phyloP scores from a whole-genome alignment of 2,797 vertebrate genomes.

The Anguilla anguilla region DNA sequence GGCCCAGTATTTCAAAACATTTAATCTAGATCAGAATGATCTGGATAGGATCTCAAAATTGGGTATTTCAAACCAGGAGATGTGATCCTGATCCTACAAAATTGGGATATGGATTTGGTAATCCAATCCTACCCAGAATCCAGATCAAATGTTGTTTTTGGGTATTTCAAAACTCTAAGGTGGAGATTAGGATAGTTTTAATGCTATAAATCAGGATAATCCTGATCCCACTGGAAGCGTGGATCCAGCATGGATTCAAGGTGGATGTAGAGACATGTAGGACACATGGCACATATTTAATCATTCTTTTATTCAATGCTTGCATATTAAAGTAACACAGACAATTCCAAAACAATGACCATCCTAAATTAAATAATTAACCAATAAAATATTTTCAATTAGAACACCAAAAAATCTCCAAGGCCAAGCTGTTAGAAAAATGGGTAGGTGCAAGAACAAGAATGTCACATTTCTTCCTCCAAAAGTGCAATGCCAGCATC shows the following conservation, averaged over 20 bases:
- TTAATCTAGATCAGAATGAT: background rate
- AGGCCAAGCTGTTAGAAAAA: too few species aligned
- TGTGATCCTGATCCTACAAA: too few species aligned
- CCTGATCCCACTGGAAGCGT: background rate
- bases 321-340: background rate
- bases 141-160: background rate
- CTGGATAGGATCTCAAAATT: background rate
- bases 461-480: background rate
- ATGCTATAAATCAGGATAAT: background rate
- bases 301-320: background rate
- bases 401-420: too few species aligned
- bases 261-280: background rate
- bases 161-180: background rate
- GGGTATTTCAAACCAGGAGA: constrained; percentile 38
- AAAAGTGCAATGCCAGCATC: constrained; percentile 6
- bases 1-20: background rate
- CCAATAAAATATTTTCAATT: background rate
- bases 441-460: too few species aligned
- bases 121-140: too few species aligned
- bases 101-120: too few species aligned
- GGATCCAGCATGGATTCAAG: background rate
- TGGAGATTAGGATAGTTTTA: background rate
- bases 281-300: background rate
- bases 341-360: background rate
- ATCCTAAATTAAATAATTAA: background rate